These are phyloP conservation scores for Zaprionus davidi DNA, from an alignment of 1,140 invertebrate species.

Conservation along the genomic window DNA sequence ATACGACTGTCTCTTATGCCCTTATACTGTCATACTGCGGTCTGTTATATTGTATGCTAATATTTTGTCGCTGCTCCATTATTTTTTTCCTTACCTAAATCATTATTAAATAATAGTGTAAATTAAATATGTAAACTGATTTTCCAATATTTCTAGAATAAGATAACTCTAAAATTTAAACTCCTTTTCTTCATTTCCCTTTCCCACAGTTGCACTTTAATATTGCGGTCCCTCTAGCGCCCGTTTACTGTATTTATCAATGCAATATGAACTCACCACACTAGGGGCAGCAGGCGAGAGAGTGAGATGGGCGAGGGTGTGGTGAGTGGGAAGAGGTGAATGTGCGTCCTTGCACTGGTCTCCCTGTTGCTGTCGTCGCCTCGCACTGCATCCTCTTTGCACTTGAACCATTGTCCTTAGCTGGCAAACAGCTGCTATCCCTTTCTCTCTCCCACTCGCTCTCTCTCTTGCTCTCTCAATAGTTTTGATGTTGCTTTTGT, in stretches of 20 bases:
- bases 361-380: background rate
- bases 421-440: constrained; percentile 58
- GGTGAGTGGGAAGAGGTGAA: background rate
- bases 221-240: background rate
- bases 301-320: background rate
- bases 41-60: too few species aligned
- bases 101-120: too few species aligned
- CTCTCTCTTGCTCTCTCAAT: constrained; percentile 5
- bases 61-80: too few species aligned
- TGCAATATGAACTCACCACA: constrained; percentile 64
- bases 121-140: too few species aligned
- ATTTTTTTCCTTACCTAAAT: too few species aligned
- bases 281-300: background rate
- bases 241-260: constrained; percentile 37
- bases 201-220: background rate
- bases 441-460: constrained; percentile 29
- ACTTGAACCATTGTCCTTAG: constrained; percentile 83
- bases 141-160: too few species aligned
- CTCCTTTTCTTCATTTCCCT: background rate
- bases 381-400: constrained; percentile 68
- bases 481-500: background rate
- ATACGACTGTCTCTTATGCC: too few species aligned
- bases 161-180: background rate
- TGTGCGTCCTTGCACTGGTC: constrained; percentile 2
- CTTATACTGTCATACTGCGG: too few species aligned